phyloP scores from a whole-genome alignment of 1,140 invertebrate genomes.

The Drosophila nikananu region DNA sequence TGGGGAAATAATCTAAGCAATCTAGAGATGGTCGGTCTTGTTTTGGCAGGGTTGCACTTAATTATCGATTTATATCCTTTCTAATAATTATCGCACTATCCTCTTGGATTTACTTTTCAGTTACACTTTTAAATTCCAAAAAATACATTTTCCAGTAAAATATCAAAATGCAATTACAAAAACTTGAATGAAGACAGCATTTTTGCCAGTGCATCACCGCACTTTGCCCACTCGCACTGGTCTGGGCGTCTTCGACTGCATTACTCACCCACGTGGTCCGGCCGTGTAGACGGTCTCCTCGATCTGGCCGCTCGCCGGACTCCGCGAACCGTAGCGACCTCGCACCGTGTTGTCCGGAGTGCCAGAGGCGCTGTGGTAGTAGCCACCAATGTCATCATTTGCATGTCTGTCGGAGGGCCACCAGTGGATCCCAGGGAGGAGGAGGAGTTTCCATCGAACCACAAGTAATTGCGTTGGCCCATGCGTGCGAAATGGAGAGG shows the following conservation, averaged over 20 bases:
- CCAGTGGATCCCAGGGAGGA: constrained; percentile 73
- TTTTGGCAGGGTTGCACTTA: neutral
- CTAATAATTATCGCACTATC: neutral
- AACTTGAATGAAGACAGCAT: rapidly evolving
- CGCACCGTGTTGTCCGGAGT: constrained; percentile 88
- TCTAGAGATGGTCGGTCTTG: neutral
- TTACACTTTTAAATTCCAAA: neutral
- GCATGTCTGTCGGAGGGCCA: constrained; percentile 86
- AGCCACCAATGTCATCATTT: constrained; percentile 88
- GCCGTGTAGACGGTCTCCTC: constrained; percentile 90
- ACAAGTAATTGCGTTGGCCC: constrained; percentile 67
- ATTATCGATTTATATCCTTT: neutral
- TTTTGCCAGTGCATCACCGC: constrained; percentile 34
- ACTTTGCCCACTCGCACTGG: constrained; percentile 22
- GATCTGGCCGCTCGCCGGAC: constrained; percentile 88
- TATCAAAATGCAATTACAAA: neutral
- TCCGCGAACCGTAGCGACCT: constrained; percentile 88
- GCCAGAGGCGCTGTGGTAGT: constrained; percentile 88
- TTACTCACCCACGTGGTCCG: constrained; percentile 88
- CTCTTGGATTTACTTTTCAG: neutral
- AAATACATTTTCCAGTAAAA: neutral
- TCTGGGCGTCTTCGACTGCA: constrained; percentile 53
- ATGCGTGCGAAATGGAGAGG: constrained; percentile 47
- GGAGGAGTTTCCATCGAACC: constrained; percentile 29
- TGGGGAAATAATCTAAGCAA: neutral